Base-by-base conservation (phyloP, 1,140 invertebrate genomes). In the Telenomus remus region DNA sequence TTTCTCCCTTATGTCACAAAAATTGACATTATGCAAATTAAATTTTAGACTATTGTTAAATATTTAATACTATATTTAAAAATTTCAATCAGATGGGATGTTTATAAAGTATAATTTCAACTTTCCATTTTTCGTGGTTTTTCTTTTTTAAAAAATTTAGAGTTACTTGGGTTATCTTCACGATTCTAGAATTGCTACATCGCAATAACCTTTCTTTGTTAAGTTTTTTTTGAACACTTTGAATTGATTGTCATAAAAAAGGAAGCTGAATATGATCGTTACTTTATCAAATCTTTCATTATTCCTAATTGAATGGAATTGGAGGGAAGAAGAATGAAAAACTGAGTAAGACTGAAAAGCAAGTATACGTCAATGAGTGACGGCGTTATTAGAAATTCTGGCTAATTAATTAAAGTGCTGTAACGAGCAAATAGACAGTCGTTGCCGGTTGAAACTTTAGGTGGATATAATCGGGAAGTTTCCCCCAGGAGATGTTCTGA, bases 391-490 rank as follows among this genome's bases (percentile, higher is more conserved):
- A 72, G 73, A 76, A 70, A 73, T 66, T 68, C 54, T 65, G 57
- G 77, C 73, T 79, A 79, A 79, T 79, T 76, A 76, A 79, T 79
- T 73, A 70, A 73, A 76, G 78, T 76, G 78, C 72, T 72, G 73
- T 73, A 70, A 73, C 59, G 65, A 70, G 72, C 61, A 76, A 79
- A 79, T 64, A 73, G 69, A 63, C 63, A 68, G 72, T 76, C 66
- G 60, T 65, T 61, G 72, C 70, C 69, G 78, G 44, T 71, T 48
- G 35, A 70, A 79, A 76, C 78, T 79, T 79, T 70, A 69, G 61
- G 78, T 73, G 76, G 76, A 79, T 76, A 79, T 79, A 73, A 79
- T 79, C 74, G 78, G 73, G 39, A 69, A 42, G 71, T 79, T 74
- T 79, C 78, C 69, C 78, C 9, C 27, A 73, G 74, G 71, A 74